These are phyloP conservation scores for Columba livia DNA, from an alignment of 2,113 vertebrate species.

Conservation along the genomic window DNA sequence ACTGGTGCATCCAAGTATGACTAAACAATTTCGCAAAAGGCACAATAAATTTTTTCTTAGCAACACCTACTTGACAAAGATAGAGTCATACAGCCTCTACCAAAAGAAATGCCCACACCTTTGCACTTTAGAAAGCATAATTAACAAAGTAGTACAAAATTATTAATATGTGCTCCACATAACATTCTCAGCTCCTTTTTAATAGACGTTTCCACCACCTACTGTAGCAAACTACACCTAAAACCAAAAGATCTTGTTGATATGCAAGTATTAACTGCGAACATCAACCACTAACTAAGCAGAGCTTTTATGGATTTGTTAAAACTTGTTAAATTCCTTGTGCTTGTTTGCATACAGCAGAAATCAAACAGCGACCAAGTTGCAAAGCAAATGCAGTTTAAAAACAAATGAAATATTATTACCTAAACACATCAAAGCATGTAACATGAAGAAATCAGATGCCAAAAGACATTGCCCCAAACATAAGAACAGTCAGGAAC, in stretches of 20 bases:
- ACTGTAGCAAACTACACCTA: not conserved
- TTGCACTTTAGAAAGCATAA: not conserved
- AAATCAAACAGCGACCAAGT: not conserved
- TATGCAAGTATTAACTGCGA: not conserved
- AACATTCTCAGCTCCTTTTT: not conserved
- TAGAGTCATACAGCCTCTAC: not conserved
- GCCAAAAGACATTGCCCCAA: not conserved
- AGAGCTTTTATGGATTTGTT: not conserved
- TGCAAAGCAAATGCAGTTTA: not conserved
- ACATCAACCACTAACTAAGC: not conserved
- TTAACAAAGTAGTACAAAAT: not conserved
- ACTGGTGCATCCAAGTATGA: not conserved
- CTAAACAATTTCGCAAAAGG: not conserved
- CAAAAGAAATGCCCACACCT: not conserved
- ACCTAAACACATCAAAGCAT: not conserved
- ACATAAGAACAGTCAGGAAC: not conserved
- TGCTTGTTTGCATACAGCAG: not conserved
- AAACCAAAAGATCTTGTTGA: not conserved
- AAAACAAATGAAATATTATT: not conserved
- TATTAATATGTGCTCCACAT: not conserved
- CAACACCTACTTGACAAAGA: not conserved
- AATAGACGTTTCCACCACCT: not conserved
- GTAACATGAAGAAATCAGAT: not conserved
- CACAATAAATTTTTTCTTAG: not conserved
- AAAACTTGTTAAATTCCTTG: not conserved